These are phyloP conservation scores for Sesia bembeciformis DNA, from an alignment of 2,888 invertebrate genomes.

Conservation along the genomic window DNA sequence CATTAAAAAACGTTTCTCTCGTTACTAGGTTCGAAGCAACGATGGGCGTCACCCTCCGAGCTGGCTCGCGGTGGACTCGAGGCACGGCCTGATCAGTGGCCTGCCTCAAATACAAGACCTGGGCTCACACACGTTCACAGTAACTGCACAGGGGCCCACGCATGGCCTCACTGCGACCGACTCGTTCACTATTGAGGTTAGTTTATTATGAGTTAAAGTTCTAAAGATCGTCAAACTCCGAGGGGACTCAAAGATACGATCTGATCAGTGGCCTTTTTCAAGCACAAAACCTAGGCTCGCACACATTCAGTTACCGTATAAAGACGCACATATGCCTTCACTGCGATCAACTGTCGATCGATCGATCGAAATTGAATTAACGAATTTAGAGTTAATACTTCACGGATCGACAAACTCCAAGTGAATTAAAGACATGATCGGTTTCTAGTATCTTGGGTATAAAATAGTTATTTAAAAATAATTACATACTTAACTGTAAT, in stretches of 20 bases:
- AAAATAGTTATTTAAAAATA: too few species aligned
- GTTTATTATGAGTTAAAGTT: constrained; percentile 14
- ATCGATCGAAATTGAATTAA: too few species aligned
- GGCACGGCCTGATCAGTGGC: constrained; percentile 81
- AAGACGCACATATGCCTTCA: too few species aligned
- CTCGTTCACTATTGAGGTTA: constrained; percentile 79
- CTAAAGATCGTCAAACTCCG: constrained; percentile 63
- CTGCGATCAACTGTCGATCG: too few species aligned
- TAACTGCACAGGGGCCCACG: constrained; percentile 70
- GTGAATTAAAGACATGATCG: too few species aligned
- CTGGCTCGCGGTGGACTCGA: constrained; percentile 83
- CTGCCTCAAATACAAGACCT: constrained; percentile 80
- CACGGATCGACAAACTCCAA: too few species aligned
- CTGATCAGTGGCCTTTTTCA: constrained; percentile 84
- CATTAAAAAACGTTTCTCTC: too few species aligned
- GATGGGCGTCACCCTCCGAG: constrained; percentile 65
- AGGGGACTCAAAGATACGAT: constrained; percentile 79
- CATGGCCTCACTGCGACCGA: constrained; percentile 75
- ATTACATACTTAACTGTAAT: too few species aligned
- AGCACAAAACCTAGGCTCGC: constrained; percentile 78
- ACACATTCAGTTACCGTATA: constrained; percentile 53
- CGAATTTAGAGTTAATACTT: too few species aligned
- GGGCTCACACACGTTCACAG: constrained; percentile 78
- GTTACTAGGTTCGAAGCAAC: constrained; percentile 48
- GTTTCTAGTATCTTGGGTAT: too few species aligned